Percentiles rank a stretch among this genome's conserved stretches.
phyloP scores from a whole-genome alignment of 2,797 vertebrate genomes.

The Macroramphosus scolopax region DNA sequence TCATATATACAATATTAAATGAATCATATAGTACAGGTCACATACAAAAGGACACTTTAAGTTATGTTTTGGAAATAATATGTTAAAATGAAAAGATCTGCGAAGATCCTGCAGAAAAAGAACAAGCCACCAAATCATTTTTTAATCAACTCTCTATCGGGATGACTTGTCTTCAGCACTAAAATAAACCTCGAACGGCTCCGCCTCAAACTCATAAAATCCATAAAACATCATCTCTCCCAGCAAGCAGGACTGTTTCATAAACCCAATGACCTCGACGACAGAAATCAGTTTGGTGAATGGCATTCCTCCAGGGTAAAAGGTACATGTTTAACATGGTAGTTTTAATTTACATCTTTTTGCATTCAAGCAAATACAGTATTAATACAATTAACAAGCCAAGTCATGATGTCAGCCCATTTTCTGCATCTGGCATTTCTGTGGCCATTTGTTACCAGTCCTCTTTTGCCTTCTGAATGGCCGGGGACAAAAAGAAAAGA shows the following conservation, averaged over 20 bases:
- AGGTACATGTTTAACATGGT: slow-evolving; percentile 86
- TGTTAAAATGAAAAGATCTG: slow-evolving; percentile 76
- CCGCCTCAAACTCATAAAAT: slow-evolving; percentile 63
- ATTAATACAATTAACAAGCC: slow-evolving; percentile 75
- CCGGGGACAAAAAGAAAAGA: slow-evolving; percentile 23
- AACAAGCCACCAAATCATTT: slow-evolving; percentile 76
- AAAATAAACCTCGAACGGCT: slow-evolving; percentile 61
- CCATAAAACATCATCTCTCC: slow-evolving; percentile 67
- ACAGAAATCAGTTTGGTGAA: slow-evolving; percentile 79
- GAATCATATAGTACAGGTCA: slow-evolving; percentile 92
- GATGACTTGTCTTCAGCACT: slow-evolving; percentile 62
- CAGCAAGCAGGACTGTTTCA: slow-evolving; percentile 65
- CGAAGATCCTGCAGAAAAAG: slow-evolving; percentile 79
- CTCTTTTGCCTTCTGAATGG: no score
- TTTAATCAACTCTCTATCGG: slow-evolving; percentile 54
- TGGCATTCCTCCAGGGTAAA: slow-evolving; percentile 85
- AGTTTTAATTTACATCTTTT: slow-evolving; percentile 81
- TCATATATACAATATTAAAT: slow-evolving; percentile 99
- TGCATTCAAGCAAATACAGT: slow-evolving; percentile 79
- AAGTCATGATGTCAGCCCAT: slow-evolving; percentile 69
- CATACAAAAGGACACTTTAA: slow-evolving; percentile 97
- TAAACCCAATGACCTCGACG: slow-evolving; percentile 57
- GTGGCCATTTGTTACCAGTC: slow-evolving; percentile 61
- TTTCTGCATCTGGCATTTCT: slow-evolving; percentile 66
- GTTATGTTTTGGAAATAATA: slow-evolving; percentile 83